Percentiles rank a stretch among this genome's conserved stretches.
Evolutionary conservation across 2,888 invertebrate genomes (phyloP).

Genomic region (Tribolium freemani): DNA sequence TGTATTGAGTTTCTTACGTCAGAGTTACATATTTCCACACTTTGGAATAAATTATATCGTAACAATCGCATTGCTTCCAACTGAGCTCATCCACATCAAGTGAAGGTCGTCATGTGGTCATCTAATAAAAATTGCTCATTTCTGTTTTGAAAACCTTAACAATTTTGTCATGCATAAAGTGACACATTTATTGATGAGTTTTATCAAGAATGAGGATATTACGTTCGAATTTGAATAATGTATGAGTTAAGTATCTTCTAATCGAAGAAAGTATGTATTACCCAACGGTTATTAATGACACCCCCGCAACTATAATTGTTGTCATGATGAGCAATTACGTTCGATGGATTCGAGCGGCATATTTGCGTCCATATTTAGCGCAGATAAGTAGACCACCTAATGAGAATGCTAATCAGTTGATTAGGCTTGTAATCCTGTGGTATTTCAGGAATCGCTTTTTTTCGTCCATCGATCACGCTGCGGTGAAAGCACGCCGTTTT

Average conservation of each 20-base stretch:
- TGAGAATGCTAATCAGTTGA: conserved; percentile 23
- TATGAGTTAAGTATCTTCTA: not conserved
- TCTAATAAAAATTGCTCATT: conserved; percentile 6
- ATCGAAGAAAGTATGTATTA: conserved; percentile 9
- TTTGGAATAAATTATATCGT: not conserved
- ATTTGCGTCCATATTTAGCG: conserved; percentile 4
- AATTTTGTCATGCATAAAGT: conserved; percentile 2
- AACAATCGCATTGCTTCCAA: not conserved
- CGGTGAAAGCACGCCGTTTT: conserved; percentile 12
- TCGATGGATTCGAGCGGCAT: not conserved
- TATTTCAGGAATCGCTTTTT: conserved; percentile 7
- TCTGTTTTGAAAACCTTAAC: not conserved
- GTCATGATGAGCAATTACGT: conserved; percentile 1
- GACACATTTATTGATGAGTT: conserved; percentile 22
- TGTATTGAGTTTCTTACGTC: too few species aligned
- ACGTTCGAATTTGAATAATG: conserved; percentile 12
- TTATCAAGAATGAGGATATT: conserved; percentile 2
- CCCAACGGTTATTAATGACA: not conserved
- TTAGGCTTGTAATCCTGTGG: not conserved
- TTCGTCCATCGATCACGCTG: conserved; percentile 7
- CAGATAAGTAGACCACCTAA: conserved; percentile 27
- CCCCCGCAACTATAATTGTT: not conserved
- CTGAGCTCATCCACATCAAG: conserved; percentile 4
- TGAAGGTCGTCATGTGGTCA: conserved; percentile 27
- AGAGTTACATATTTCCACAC: not conserved